phyloP scores from a whole-genome alignment of 2,113 vertebrate species.

The Sclerurus mexicanus region DNA sequence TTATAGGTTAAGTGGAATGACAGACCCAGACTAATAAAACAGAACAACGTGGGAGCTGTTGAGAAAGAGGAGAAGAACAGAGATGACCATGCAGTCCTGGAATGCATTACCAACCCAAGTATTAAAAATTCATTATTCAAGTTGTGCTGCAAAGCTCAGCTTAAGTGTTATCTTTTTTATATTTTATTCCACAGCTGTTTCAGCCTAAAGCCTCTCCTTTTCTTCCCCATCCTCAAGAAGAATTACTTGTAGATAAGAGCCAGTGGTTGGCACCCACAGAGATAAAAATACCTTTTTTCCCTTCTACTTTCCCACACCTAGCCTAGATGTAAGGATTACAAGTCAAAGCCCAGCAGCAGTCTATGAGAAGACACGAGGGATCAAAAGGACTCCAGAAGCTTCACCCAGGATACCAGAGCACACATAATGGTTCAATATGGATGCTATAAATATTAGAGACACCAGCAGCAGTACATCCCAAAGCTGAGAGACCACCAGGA shows the following conservation, averaged over 20 bases:
- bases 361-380: background rate
- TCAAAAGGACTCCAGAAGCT: background rate
- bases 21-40: slow-evolving; percentile 45
- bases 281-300: background rate
- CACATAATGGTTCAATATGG: background rate
- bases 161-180: slow-evolving; percentile 23
- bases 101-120: slow-evolving; percentile 34
- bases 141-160: slow-evolving; percentile 6
- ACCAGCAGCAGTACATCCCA: background rate
- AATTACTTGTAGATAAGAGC: background rate
- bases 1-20: slow-evolving; percentile 44
- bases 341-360: background rate
- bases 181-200: background rate
- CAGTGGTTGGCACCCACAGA: background rate
- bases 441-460: background rate
- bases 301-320: background rate
- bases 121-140: slow-evolving; percentile 4
- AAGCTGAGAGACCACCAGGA: background rate
- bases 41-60: slow-evolving; percentile 16
- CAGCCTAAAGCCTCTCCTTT: background rate
- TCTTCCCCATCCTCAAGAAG: background rate
- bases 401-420: background rate
- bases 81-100: slow-evolving; percentile 25
- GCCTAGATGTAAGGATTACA: background rate
- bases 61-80: slow-evolving; percentile 20